Evolutionary conservation across 2,888 invertebrate genomes (phyloP), one percentile per base, ranked within the genome.

Genomic region (Epistrophella euchroma): DNA sequence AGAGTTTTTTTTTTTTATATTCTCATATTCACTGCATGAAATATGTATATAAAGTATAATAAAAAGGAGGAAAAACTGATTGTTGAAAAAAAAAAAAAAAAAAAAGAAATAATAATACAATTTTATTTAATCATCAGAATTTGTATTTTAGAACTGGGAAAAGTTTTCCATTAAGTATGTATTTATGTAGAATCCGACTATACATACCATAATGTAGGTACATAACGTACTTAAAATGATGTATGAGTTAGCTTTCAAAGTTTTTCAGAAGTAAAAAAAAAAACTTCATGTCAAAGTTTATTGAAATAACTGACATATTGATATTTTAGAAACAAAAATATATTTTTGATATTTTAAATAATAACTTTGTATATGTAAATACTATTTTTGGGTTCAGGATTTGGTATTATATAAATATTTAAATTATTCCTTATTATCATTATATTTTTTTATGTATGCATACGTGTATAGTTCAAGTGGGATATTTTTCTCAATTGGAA

Each of bases 271-370:
- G 1, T 28, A 15, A 28, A 15, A 25, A 25, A 52, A 22, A 28
- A 28, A 52, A 52, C 19, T 52, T 28, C n/a, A 28, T 52, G 52
- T 52, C 52, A 52, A 28, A 52, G 15, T 52, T 52, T 52, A 52
- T 52, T 52, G n/a, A 52, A 52, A 52, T 28, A 52, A 52, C 52
- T 52, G 52, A 52, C 52, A 52, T n/a, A n/a, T 25, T 52, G 52
- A 52, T 52, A 52, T 52, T 43, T 2, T 52, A 4, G 25, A 52
- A 28, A 28, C 25, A 52, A 25, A 52, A 52, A 52, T 13, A 52
- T 25, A 28, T 25, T 15, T 28, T 52, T 25, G 25, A 15, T 52
- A 52, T n/a, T 52, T 52, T 52, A 52, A 52, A 52, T 25, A 52
- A 52, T 25, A 13, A 7, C 22, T 52, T 25, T 25, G 13, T 50